Percentiles rank a stretch among this genome's conserved stretches.
Conservation (phyloP, 2,113 vertebrate genomes). For the Oncorhynchus tshawytscha region DNA sequence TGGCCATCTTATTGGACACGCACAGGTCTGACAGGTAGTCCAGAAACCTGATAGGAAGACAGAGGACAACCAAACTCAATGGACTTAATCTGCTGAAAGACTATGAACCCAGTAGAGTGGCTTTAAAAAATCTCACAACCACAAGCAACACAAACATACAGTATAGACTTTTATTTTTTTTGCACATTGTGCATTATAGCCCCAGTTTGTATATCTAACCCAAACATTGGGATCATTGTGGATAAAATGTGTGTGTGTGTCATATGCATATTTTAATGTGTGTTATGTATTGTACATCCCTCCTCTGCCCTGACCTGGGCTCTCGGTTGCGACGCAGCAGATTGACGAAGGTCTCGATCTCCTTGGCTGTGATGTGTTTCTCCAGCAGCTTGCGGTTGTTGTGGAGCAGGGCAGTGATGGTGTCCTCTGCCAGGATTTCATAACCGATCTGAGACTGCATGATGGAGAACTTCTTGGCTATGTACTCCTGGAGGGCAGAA, state of each 20-base stretch:
- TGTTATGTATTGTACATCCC: no score
- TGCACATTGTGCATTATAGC: no score
- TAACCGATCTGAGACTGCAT: conserved; percentile 99
- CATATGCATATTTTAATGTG: background rate
- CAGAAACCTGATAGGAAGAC: conserved; percentile 81
- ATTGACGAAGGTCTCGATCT: conserved; percentile 97
- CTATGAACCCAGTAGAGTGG: background rate
- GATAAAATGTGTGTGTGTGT: background rate
- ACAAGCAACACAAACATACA: no score
- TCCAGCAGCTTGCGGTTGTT: conserved; percentile 98
- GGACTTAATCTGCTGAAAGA: background rate
- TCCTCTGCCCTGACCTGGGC: conserved; percentile 80
- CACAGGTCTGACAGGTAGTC: conserved; percentile 97
- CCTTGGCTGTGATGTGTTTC: conserved; percentile 95
- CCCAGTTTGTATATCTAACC: conserved; percentile 5
- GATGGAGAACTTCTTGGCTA: conserved; percentile 95
- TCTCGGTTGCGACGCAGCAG: conserved; percentile 92
- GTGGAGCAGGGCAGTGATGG: conserved; percentile 96
- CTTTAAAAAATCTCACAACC: no score
- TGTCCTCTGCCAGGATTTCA: conserved; percentile 97
- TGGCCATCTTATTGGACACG: conserved; percentile 95
- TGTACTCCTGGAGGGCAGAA: conserved; percentile 85
- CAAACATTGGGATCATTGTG: background rate
- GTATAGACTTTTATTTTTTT: background rate
- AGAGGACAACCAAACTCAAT: background rate